Base-by-base conservation (phyloP, 2,797 vertebrate species). In the Amblyopsis hoosieri region DNA sequence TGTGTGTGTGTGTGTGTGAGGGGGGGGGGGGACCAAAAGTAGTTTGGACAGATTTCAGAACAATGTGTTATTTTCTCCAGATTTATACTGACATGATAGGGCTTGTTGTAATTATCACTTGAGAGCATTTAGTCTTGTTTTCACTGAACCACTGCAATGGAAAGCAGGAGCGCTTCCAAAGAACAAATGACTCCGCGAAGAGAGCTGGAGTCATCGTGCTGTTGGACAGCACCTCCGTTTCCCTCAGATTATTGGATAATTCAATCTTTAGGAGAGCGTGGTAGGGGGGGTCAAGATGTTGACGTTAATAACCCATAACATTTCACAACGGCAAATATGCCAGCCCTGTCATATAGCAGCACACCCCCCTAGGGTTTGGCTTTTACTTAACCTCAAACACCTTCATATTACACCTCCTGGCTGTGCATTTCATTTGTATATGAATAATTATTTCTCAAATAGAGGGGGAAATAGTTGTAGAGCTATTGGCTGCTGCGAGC, bases 131-230 rank as follows among this genome's bases (percentile, higher is more conserved):
- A 84, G 83, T 85, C 79, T 79, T 90, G 87, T 90, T 90, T 90
- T 90, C 84, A 82, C 86, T 85, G 76, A 90, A 82, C 72, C 85
- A 62, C 77, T 72, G 86, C 78, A 83, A 87, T 85, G 89, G 90
- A 92, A 92, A 92, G 73, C 76, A 82, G 84, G 87, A 90, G 59
- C 71, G 11, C 62, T 70, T 92, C 89, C 89, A 91, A 84, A 82
- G 73, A 88, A 81, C 80, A 37, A 37, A 37, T 37, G 33, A 37
- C 33, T 37, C 33, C 33, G 2, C 33, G 1, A 37, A 37, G 33
- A 37, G 33, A 79, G 83, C 84, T 87, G 80, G 84, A 92, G 82
- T 74, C 81, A 64, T 88, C 82, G 85, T 78, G 79, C 75, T 75
- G 75, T 87, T 91, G 86, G 85, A 90, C 80, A 66, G 54, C 68